Evolutionary conservation across 2,113 vertebrate species (phyloP).

Genomic region (Drymodes brunneopygia): DNA sequence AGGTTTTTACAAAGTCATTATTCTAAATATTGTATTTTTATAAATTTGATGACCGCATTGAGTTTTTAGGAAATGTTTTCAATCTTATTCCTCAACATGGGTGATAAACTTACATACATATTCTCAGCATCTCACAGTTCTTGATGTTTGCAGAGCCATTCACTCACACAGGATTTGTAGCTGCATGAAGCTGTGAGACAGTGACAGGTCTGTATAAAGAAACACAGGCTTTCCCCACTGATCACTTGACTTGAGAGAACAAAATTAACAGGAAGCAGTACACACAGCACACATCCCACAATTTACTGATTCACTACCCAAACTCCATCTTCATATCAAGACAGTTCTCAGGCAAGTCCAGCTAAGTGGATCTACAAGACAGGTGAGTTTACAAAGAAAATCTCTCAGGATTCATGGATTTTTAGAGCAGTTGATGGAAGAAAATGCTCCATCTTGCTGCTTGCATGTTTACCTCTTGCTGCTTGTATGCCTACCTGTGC

Average conservation of each 20-base stretch:
- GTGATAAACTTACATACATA: not conserved
- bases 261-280: not conserved
- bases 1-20: not conserved
- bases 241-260: rapidly evolving
- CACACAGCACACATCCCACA: not conserved
- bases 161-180: not conserved
- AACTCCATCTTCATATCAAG: not conserved
- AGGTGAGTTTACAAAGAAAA: not conserved
- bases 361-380: not conserved
- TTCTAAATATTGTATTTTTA: not conserved
- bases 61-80: no score
- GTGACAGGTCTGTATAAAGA: not conserved
- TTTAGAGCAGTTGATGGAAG: not conserved
- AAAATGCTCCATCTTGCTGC: not conserved
- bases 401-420: not conserved
- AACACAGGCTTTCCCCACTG: not conserved
- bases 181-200: not conserved
- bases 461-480: not conserved
- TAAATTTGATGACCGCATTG: no score
- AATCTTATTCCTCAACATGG: not conserved
- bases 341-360: not conserved
- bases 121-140: not conserved
- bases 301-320: not conserved
- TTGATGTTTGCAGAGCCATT: not conserved
- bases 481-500: not conserved